Conservation (phyloP, 2,113 vertebrate genomes). For the Tamias sibiricus region DNA sequence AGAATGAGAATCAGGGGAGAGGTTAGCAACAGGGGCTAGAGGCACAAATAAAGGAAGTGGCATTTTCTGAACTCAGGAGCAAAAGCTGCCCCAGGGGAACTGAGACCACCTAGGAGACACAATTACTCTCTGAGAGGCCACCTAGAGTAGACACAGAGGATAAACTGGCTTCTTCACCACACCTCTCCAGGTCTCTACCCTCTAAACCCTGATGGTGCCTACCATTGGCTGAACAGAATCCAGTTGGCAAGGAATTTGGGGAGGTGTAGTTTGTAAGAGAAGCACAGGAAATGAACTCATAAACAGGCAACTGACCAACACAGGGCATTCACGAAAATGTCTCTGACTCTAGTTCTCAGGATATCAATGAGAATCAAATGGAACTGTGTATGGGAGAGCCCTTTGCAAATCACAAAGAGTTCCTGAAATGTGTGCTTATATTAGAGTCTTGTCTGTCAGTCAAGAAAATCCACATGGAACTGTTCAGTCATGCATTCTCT, state of each 20-base stretch:
- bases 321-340: neutral
- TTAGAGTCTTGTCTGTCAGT: neutral
- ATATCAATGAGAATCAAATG: neutral
- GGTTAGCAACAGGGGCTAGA: neutral
- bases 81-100: neutral
- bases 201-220: neutral
- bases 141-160: neutral
- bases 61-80: neutral
- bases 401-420: neutral
- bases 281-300: neutral
- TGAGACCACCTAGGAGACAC: neutral
- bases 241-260: neutral
- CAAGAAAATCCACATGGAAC: neutral
- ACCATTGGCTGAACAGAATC: neutral
- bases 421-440: neutral
- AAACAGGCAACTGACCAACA: neutral
- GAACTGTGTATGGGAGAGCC: neutral
- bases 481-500: neutral
- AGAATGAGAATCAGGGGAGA: neutral
- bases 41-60: neutral
- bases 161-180: neutral
- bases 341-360: neutral
- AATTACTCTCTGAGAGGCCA: neutral
- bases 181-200: neutral
- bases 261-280: neutral